Percentiles rank a stretch among this genome's conserved stretches.
Conservation (phyloP, 2,797 vertebrate genomes). For the Phrynocephalus forsythii region DNA sequence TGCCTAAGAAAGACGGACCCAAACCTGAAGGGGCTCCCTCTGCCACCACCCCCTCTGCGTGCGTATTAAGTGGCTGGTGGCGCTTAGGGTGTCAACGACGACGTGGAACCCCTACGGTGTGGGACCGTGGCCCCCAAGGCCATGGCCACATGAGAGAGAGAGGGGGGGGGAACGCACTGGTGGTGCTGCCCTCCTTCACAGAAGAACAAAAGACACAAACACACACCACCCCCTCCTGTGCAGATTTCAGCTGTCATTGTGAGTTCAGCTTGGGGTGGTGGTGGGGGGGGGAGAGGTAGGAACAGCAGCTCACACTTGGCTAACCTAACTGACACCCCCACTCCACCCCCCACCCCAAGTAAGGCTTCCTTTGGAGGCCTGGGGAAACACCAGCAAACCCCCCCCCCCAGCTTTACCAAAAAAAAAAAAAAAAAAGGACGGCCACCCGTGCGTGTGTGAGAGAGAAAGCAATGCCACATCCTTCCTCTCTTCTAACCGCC, state of each 20-base stretch:
- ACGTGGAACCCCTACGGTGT: background rate
- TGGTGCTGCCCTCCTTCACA: too few relatives aligned
- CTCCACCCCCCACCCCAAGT: background rate
- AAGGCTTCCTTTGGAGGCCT: slow-evolving; percentile 15
- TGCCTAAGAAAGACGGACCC: too few relatives aligned
- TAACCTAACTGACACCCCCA: background rate
- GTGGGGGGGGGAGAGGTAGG: too few relatives aligned
- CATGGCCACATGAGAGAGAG: too few relatives aligned
- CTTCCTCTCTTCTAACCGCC: slow-evolving; percentile 46
- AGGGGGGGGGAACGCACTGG: too few relatives aligned
- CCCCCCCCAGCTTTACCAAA: background rate
- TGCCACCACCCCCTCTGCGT: too few relatives aligned
- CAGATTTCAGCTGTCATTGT: background rate
- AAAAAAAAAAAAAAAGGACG: too few relatives aligned
- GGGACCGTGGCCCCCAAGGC: too few relatives aligned
- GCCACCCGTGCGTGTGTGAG: rapidly evolving
- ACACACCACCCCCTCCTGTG: background rate
- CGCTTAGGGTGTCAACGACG: too few relatives aligned
- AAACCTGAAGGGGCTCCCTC: too few relatives aligned
- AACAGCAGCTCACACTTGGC: background rate
- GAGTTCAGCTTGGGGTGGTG: background rate
- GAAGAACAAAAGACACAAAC: background rate
- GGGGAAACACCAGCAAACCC: slow-evolving; percentile 25
- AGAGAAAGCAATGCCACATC: slow-evolving; percentile 31
- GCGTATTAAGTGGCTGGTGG: too few relatives aligned